Conservation (phyloP, 2,113 vertebrate genomes). For the Lepus timidus region DNA sequence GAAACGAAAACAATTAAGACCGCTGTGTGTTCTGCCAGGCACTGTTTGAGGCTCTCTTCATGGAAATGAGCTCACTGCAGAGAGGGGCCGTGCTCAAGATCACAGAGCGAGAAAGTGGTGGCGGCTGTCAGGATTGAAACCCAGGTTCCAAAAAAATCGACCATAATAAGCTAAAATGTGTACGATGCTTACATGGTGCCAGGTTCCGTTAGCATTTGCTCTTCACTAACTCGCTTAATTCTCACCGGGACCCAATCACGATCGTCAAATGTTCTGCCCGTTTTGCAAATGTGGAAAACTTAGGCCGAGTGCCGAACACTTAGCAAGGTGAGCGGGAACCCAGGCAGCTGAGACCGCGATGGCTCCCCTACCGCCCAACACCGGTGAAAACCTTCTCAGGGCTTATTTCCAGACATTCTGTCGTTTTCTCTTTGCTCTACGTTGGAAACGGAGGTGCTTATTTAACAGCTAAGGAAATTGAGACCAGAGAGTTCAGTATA, state of each 20-base stretch:
- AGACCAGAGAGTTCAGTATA: neutral
- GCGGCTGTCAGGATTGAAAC: neutral
- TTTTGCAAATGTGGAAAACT: neutral
- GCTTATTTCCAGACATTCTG: neutral
- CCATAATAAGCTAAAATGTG: slow-evolving; percentile 1
- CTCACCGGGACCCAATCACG: neutral
- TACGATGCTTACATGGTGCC: neutral
- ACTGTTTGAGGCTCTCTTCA: neutral
- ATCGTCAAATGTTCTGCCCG: neutral
- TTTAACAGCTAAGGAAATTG: neutral
- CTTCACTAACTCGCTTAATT: neutral
- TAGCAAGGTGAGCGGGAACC: neutral
- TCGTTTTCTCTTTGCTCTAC: neutral
- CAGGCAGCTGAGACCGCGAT: neutral
- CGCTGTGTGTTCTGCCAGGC: neutral
- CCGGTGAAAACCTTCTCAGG: neutral
- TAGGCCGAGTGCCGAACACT: neutral
- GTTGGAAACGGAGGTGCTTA: neutral
- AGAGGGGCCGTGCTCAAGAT: slow-evolving; percentile 16
- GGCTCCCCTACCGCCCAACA: neutral
- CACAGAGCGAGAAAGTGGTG: neutral
- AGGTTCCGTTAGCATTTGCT: slow-evolving; percentile 38
- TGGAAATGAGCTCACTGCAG: neutral
- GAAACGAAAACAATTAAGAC: slow-evolving; percentile 31
- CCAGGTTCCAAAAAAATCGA: neutral